Percentiles rank a stretch among this genome's conserved stretches.
These are phyloP conservation scores for Margarornis squamiger DNA, from an alignment of 2,797 vertebrate genomes.

Conservation along the genomic window DNA sequence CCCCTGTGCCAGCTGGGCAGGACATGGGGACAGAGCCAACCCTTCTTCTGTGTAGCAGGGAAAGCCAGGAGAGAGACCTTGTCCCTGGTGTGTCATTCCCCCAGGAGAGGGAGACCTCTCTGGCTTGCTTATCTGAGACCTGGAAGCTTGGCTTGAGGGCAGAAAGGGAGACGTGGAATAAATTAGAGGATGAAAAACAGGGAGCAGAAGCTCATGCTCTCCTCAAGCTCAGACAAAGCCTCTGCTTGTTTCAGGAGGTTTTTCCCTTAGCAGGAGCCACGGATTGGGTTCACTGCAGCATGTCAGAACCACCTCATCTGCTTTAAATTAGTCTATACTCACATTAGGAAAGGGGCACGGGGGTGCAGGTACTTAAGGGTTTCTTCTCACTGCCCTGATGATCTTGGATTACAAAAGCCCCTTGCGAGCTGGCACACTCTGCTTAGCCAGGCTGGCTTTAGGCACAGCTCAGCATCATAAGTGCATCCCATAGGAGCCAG, in stretches of 20 bases:
- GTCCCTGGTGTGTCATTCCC: not conserved
- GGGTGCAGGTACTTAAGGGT: not conserved
- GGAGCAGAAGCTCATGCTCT: not conserved
- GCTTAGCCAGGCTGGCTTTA: not conserved
- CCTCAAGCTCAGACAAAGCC: not conserved
- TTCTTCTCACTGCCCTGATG: not conserved
- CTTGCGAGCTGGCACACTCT: not conserved
- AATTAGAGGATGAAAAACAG: rapidly evolving
- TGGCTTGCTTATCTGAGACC: not conserved
- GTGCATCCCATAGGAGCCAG: not conserved
- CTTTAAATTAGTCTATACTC: not conserved
- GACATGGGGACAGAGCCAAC: not conserved
- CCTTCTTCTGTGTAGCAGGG: not conserved
- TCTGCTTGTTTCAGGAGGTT: not conserved
- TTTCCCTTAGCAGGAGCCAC: not conserved
- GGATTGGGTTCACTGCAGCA: rapidly evolving
- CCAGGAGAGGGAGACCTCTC: not conserved
- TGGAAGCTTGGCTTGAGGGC: not conserved
- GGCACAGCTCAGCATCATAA: not conserved
- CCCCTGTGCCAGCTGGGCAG: not conserved
- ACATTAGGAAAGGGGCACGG: not conserved
- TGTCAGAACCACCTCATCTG: not conserved
- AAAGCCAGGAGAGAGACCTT: not conserved
- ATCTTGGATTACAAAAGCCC: not conserved
- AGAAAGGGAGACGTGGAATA: not conserved